phyloP scores from a whole-genome alignment of 2,888 invertebrate species.

The Siphonodentalium dalli region DNA sequence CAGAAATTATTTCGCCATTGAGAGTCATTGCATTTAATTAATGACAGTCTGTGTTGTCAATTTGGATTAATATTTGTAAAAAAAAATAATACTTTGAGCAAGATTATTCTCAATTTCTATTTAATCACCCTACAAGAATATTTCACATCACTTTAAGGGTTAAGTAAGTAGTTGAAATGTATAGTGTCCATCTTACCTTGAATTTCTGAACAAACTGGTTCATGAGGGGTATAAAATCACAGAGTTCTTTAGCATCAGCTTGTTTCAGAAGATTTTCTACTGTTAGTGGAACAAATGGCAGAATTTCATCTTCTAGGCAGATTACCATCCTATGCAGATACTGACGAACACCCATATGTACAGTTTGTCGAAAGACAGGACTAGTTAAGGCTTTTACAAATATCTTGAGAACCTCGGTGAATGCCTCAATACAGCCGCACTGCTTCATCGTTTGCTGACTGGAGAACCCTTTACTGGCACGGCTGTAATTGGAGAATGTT shows the following conservation, averaged over 20 bases:
- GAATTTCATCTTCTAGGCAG: constrained; percentile 69
- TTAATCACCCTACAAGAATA: too few species aligned
- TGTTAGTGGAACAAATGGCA: constrained; percentile 68
- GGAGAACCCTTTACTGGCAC: constrained; percentile 71
- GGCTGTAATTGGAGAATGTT: constrained; percentile 60
- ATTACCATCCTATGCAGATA: constrained; percentile 71
- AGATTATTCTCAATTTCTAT: too few species aligned
- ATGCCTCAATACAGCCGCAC: constrained; percentile 68
- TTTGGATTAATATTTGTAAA: too few species aligned
- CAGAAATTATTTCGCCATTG: too few species aligned
- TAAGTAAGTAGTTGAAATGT: background rate
- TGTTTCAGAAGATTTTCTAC: constrained; percentile 67
- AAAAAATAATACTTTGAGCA: too few species aligned
- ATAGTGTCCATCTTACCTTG: constrained; percentile 58
- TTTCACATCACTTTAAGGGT: too few species aligned
- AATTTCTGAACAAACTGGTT: constrained; percentile 71
- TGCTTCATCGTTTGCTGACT: constrained; percentile 69
- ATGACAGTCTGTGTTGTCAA: too few species aligned
- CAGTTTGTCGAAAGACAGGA: constrained; percentile 52
- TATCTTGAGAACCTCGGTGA: constrained; percentile 67
- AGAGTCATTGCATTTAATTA: too few species aligned
- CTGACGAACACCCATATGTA: constrained; percentile 68
- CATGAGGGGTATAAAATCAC: constrained; percentile 70
- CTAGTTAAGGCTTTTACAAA: constrained; percentile 68
- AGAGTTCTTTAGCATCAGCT: constrained; percentile 62